Conservation (phyloP, 1,140 invertebrate species). For the Oryctes rhinoceros region DNA sequence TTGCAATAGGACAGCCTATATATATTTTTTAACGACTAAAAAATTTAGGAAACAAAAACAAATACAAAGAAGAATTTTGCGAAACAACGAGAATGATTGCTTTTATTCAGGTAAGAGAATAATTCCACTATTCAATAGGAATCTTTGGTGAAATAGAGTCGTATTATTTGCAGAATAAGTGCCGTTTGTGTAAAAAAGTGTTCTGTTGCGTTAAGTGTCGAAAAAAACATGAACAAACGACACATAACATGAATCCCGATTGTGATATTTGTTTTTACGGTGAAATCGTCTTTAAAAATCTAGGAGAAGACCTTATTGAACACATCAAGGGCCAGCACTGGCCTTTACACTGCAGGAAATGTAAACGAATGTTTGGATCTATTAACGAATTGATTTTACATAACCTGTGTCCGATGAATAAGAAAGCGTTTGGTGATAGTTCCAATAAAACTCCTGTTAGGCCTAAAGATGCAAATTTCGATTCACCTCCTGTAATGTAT, state of each 20-base stretch:
- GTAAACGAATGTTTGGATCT: constrained; percentile 32
- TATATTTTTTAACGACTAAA: neutral
- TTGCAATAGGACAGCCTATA: neutral
- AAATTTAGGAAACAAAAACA: neutral
- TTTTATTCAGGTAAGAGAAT: neutral
- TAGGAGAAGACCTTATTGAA: neutral
- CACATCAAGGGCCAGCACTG: constrained; percentile 36
- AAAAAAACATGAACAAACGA: constrained; percentile 27
- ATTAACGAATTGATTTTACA: constrained; percentile 30
- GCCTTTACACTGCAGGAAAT: constrained; percentile 38
- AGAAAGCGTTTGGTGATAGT: neutral
- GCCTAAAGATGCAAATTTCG: neutral
- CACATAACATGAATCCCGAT: constrained; percentile 26
- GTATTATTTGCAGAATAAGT: constrained; percentile 40
- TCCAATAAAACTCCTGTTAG: constrained; percentile 1
- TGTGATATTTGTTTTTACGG: constrained; percentile 43
- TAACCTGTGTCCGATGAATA: constrained; percentile 31
- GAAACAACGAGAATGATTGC: neutral
- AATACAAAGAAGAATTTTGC: neutral
- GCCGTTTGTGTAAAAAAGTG: constrained; percentile 39
- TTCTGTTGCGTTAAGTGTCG: constrained; percentile 42
- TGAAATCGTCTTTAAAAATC: constrained; percentile 12
- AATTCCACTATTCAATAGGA: neutral
- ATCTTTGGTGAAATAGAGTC: neutral
- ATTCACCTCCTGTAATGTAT: constrained; percentile 37